These are phyloP conservation scores for Erpornis zantholeuca DNA, from an alignment of 2,113 vertebrate genomes.

Conservation along the genomic window DNA sequence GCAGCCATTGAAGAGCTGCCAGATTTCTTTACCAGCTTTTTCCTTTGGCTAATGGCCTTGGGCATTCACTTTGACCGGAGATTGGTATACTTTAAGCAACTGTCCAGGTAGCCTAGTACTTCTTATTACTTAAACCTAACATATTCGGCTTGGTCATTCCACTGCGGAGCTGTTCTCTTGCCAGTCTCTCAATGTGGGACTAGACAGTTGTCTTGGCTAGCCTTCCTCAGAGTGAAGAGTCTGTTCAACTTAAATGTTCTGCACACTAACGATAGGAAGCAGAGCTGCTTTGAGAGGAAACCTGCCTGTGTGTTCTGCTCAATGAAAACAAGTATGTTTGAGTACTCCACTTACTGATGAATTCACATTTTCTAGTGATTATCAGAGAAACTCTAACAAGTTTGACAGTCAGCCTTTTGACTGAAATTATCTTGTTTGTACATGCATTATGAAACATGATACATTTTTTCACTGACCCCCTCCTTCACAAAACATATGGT, in stretches of 20 bases:
- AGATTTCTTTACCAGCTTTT: not conserved
- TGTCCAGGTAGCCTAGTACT: not conserved
- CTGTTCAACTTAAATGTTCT: not conserved
- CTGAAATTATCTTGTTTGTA: not conserved
- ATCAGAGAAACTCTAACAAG: not conserved
- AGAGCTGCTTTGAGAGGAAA: not conserved
- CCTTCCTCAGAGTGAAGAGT: not conserved
- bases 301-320: not conserved
- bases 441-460: not conserved
- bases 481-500: not conserved
- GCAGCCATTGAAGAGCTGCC: not conserved
- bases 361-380: not conserved
- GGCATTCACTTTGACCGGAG: not conserved
- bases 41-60: not conserved
- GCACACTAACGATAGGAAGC: not conserved
- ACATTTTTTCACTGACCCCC: not conserved
- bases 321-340: not conserved
- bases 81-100: not conserved
- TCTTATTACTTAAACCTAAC: not conserved
- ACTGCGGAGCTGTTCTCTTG: not conserved
- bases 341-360: not conserved
- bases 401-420: not conserved
- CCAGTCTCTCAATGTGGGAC: not conserved
- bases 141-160: not conserved
- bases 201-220: not conserved